A percentile compares a stretch with the other conserved stretches of the same genome.
phyloP scores from a whole-genome alignment of 2,888 invertebrate genomes.

The Macaria liturata region DNA sequence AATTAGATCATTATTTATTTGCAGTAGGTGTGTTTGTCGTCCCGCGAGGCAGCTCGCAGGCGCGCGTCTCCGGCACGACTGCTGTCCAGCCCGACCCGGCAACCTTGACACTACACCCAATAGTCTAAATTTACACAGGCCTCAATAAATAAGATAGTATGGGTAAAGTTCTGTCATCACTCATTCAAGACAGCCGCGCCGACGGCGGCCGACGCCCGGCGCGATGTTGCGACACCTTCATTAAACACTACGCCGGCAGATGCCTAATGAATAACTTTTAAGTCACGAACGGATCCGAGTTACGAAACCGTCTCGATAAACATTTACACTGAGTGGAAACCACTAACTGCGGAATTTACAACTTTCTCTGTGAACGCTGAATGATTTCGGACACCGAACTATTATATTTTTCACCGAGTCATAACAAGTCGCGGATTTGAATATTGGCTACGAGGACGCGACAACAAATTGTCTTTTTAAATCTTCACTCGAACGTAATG shows the following conservation, averaged over 20 bases:
- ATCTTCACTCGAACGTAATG: too few species aligned
- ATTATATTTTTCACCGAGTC: slow-evolving; percentile 37
- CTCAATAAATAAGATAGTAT: slow-evolving; percentile 34
- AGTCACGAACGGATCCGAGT: slow-evolving; percentile 45
- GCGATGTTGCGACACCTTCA: slow-evolving; percentile 24
- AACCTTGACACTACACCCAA: slow-evolving; percentile 67
- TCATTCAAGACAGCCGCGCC: slow-evolving; percentile 26
- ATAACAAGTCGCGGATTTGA: slow-evolving; percentile 28
- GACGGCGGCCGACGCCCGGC: slow-evolving; percentile 23
- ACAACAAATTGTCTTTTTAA: too few species aligned
- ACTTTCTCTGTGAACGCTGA: slow-evolving; percentile 61
- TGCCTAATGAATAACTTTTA: slow-evolving; percentile 40
- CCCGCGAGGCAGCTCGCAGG: slow-evolving; percentile 53
- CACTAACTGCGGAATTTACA: slow-evolving; percentile 49
- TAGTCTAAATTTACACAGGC: slow-evolving; percentile 42
- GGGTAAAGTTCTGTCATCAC: slow-evolving; percentile 26
- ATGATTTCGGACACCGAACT: slow-evolving; percentile 45
- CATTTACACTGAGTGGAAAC: slow-evolving; percentile 53
- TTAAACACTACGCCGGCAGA: slow-evolving; percentile 33
- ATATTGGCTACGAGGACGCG: slow-evolving; percentile 2
- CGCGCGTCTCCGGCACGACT: slow-evolving; percentile 51
- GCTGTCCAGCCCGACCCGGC: slow-evolving; percentile 48
- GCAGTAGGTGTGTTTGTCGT: slow-evolving; percentile 56
- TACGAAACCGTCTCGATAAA: slow-evolving; percentile 54
- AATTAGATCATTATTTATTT: slow-evolving; percentile 82